Base-by-base conservation (phyloP, 2,888 invertebrate species). In the Trichacis sp. region DNA sequence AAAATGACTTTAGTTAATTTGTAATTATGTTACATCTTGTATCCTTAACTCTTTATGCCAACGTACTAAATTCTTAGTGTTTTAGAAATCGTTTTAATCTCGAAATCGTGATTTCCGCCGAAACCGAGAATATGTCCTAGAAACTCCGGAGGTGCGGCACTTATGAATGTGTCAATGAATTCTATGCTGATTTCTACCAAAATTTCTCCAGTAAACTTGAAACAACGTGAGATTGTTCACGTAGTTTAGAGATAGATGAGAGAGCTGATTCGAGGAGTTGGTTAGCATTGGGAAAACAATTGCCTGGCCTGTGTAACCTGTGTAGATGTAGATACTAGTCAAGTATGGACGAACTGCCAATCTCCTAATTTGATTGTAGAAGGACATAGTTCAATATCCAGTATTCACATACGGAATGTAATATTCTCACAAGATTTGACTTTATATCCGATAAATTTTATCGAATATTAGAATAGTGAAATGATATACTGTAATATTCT, bases 271-370 rank as follows among this genome's bases (percentile, higher is more conserved):
- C 33, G 2, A 33, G 33, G 33, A 33, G 33, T 33, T 33, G 33
- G 33, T 33, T 33, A 33, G 33, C 33, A 33, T 33, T 33, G n/a
- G 33, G 33, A n/a, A 33, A 33, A 33, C 33, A 33, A 33, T 33
- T 33, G 33, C 33, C 11, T 9, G 33, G 33, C 33, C 33, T 33
- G 33, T 33, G 33, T 33, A 33, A 33, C 33, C 33, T 33, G n/a
- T 33, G 33, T 33, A 33, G 33, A 33, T 33, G 33, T 33, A 33
- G 33, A 33, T 33, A 33, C n/a, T n/a, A n/a, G n/a, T 6, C 33
- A 2, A 33, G 33, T 33, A 33, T 33, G 33, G 33, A 33, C 33
- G n/a, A n/a, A 33, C 33, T 33, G 33, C 33, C 33, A 33, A 33
- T 33, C 33, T n/a, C 24, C 24, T 24, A n/a, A 6, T 33, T 33